A percentile compares a stretch with the other conserved stretches of the same genome.
Conservation (phyloP, 2,797 vertebrate species). For the Lithobates sylvaticus region DNA sequence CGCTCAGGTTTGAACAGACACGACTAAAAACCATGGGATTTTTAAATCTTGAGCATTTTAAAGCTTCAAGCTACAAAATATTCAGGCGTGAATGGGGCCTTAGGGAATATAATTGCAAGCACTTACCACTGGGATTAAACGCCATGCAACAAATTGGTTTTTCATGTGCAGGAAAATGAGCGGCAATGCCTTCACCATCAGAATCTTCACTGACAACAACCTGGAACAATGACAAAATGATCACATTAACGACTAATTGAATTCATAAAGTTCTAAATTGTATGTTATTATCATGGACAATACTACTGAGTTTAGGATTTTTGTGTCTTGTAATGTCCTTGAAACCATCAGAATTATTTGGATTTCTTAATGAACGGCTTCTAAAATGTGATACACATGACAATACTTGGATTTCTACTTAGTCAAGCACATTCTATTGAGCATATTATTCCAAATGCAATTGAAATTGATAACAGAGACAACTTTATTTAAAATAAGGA, state of each 20-base stretch:
- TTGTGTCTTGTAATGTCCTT: not conserved
- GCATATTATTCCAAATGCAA: too few relatives aligned
- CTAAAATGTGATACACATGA: too few relatives aligned
- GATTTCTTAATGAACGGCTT: too few relatives aligned
- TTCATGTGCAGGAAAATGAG: conserved; percentile 98
- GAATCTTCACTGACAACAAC: conserved; percentile 96
- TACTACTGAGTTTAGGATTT: not conserved
- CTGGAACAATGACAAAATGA: conserved; percentile 71
- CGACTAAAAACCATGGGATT: not conserved
- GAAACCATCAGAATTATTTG: not conserved
- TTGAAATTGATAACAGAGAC: too few relatives aligned
- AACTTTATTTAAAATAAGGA: too few relatives aligned
- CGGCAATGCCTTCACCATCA: conserved; percentile 93
- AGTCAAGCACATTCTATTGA: too few relatives aligned
- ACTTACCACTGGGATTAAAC: conserved; percentile 95
- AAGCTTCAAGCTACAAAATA: not conserved
- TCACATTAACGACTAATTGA: not conserved
- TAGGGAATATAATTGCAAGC: not conserved
- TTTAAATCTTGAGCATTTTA: too few relatives aligned
- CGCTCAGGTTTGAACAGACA: not conserved
- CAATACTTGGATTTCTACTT: too few relatives aligned
- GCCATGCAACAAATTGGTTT: conserved; percentile 99
- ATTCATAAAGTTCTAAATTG: not conserved
- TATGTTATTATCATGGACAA: not conserved
- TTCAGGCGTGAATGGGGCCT: too few relatives aligned